Conservation (phyloP, 2,113 vertebrate species). For the Hippocampus zosterae region DNA sequence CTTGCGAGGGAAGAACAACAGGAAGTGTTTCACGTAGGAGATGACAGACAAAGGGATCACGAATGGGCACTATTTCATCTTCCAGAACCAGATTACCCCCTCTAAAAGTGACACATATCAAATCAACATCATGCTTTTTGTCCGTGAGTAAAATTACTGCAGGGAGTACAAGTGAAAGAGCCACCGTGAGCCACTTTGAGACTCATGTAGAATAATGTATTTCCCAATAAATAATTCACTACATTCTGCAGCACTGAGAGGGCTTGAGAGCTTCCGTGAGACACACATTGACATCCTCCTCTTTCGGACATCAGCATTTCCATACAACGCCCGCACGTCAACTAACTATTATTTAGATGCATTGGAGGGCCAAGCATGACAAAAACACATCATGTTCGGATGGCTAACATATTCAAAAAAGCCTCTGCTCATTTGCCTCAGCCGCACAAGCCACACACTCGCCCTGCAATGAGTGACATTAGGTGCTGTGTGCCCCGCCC, state of each 20-base stretch:
- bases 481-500: conserved; percentile 52
- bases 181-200: conserved; percentile 34
- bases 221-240: conserved; percentile 57
- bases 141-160: not conserved
- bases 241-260: conserved; percentile 20
- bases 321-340: not conserved
- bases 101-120: not conserved
- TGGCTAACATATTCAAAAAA: conserved; percentile 17
- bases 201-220: conserved; percentile 37
- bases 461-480: conserved; percentile 51
- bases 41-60: conserved; percentile 4
- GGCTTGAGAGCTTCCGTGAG: conserved; percentile 17
- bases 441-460: conserved; percentile 7
- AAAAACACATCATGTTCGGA: conserved; percentile 20
- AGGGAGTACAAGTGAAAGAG: not conserved
- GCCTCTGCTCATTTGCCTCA: conserved; percentile 14
- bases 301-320: not conserved
- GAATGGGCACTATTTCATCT: not conserved
- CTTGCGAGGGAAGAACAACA: conserved; percentile 51
- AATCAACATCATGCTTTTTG: not conserved
- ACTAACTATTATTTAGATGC: not conserved
- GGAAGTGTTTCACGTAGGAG: conserved; percentile 38
- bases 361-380: not conserved
- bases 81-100: not conserved
- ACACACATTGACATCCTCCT: conserved; percentile 17